Percentiles rank a stretch among this genome's conserved stretches.
phyloP scores from a whole-genome alignment of 2,113 vertebrate species.

The sheep (Ovis aries) region DNA sequence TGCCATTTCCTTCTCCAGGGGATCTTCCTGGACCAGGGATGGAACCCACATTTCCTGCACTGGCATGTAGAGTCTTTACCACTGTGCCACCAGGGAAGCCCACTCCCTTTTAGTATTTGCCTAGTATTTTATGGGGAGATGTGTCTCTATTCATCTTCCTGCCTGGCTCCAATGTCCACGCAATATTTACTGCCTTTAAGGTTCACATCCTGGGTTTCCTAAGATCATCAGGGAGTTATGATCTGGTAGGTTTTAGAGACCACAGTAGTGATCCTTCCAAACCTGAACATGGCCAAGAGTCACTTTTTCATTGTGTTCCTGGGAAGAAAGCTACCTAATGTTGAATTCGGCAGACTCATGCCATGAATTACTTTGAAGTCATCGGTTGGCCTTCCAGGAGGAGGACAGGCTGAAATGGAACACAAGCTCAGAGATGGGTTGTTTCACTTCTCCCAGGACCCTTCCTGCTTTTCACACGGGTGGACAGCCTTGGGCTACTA shows the following conservation, averaged over 20 bases:
- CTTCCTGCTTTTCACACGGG: constrained; percentile 17
- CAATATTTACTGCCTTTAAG: neutral
- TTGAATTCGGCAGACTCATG: neutral
- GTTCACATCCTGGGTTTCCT: neutral
- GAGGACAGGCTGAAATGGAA: neutral
- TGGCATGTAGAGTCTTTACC: neutral
- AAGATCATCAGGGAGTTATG: neutral
- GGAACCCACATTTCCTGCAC: neutral
- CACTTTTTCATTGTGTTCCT: neutral
- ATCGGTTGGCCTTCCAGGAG: neutral
- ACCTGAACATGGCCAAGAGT: neutral
- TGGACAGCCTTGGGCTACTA: constrained; percentile 15
- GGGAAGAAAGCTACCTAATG: neutral
- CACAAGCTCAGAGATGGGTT: neutral
- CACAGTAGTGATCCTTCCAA: neutral
- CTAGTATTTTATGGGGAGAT: neutral
- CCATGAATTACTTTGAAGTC: constrained; percentile 25
- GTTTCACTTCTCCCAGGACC: neutral
- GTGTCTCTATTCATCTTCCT: neutral
- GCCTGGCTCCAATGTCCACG: neutral
- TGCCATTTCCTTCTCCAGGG: neutral
- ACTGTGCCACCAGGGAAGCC: neutral
- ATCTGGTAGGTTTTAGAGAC: neutral
- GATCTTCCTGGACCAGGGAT: neutral
- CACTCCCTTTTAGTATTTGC: neutral